Evolutionary conservation across 2,113 vertebrate species (phyloP), one percentile per base, ranked within the genome.

Genomic region (Dasyornis broadbenti): DNA sequence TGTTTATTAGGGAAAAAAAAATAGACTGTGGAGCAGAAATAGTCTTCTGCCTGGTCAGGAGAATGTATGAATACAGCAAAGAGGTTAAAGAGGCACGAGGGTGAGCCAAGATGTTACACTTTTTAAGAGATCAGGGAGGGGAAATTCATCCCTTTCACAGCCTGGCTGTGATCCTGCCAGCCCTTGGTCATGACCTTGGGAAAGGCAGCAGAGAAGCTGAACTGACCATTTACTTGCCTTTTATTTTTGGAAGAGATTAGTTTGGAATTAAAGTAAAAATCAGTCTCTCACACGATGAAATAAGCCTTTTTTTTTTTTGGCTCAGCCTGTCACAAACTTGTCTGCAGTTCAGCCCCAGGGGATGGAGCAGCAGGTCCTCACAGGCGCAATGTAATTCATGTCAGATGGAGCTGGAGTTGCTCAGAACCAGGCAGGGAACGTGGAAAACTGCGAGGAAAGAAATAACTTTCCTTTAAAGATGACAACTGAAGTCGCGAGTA

Each of bases 61-160:
- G 59, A 47, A 33, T 35, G 50, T 45, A 10, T 75, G 93, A 97
- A 88, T 63, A 35, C 59, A 94, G 95, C 92, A 84, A 91, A 93
- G 95, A 80, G 89, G 95, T 96, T 88, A 86, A 93, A 94, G 76
- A 92, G 65, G 83, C 75, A 68, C 17, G 13, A 91, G 92, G 69
- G 35, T 92, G 73, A 97, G 94, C 95, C 93, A 94, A 95, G 88
- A 87, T 92, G 57, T 85, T 91, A 72, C 2, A 45, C 82, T 86
- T 86, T 77, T 95, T 76, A 90, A 73, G 89, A 88, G 89, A 79
- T 82, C 1, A 1, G 90, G 86, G 84, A 83, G 84, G 82, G 61
- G 65, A 95, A 69, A 33, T 77, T 82, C 30, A 89, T 91, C 65
- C 18, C 8, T 95, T 92, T 91, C 60, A n/a, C 7, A 56, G 87